Conservation (phyloP, 2,888 invertebrate species). For the Osedax frankpressi region DNA sequence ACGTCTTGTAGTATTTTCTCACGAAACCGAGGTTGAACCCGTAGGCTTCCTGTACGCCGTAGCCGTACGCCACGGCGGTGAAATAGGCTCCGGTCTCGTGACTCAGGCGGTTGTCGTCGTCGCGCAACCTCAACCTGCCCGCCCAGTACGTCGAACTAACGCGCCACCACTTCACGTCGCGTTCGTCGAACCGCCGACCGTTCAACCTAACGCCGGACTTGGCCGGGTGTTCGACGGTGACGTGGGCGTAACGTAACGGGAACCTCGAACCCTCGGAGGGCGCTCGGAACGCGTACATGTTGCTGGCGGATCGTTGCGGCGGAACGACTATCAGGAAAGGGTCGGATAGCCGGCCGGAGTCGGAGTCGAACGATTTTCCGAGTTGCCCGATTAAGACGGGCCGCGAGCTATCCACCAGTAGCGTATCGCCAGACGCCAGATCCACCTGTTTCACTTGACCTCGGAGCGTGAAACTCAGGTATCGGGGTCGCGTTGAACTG, state of each 20-base stretch:
- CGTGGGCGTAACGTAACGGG: neutral
- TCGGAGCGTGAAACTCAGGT: too few relatives aligned
- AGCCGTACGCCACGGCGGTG: neutral
- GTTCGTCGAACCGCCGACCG: neutral
- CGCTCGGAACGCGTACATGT: slow-evolving; percentile 4
- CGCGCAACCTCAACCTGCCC: neutral
- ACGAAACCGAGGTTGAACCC: neutral
- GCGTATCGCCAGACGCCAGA: neutral
- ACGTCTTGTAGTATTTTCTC: neutral
- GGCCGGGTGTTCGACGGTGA: neutral
- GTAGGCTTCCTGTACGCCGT: slow-evolving; percentile 2
- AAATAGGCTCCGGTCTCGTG: neutral
- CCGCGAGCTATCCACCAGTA: slow-evolving; percentile 22
- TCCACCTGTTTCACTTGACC: too few relatives aligned
- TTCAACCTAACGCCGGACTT: neutral
- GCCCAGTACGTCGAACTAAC: neutral
- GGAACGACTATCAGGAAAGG: slow-evolving; percentile 29
- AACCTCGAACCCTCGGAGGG: neutral
- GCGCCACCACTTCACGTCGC: neutral
- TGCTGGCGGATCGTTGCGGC: slow-evolving; percentile 24
- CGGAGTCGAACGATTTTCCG: slow-evolving; percentile 25
- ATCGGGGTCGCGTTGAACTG: too few relatives aligned
- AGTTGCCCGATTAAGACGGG: slow-evolving; percentile 28
- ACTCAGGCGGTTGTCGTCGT: neutral
- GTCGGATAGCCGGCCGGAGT: slow-evolving; percentile 29